Evolutionary conservation across 1,140 invertebrate species (phyloP), one percentile per base, ranked within the genome.

Genomic region (Ectropis grisescens): DNA sequence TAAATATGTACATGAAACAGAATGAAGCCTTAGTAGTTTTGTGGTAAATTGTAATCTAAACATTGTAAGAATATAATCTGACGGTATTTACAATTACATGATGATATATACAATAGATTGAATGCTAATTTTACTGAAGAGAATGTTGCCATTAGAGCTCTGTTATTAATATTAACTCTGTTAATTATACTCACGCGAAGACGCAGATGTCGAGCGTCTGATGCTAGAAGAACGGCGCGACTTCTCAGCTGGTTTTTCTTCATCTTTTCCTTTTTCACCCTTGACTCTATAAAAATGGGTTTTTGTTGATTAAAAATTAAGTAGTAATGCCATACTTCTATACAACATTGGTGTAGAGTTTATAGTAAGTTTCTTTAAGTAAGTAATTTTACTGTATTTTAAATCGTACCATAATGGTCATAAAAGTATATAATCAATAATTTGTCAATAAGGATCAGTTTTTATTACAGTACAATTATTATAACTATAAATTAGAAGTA

Each of bases 141-240:
- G 12, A 22, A 19, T 19, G 19, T 6, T 36, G 14, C 6, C n/a
- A 27, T 4, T 19, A 19, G 8, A 36, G 12, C 14, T 7, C 28
- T 36, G n/a, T 30, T 30, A 30, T 30, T 11, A 28, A 29, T 36
- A 6, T 13, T 16, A 28, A 36, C 34, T 36, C 28, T n/a, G n/a
- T n/a, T 35, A 15, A 31, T 19, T 25, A 31, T 31, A 61, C 65
- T 67, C 51, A 76, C 71, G 67, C 12, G 71, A 76, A 11, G 74
- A 76, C 12, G 57, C 70, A 2, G 74, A 79, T 2, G 74, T 54
- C 0, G 74, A 79, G 1, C 74, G 58, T 2, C 69, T 41, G n/a
- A 62, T 66, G 26, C 70, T 72, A 0, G 69, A 69, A 0, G 67
- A 68, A 5, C 57, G 57, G 6, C 60, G 56, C 2, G 51, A 26